Evolutionary conservation across 2,113 vertebrate genomes (phyloP).

Genomic region (Brienomyrus longianalis): DNA sequence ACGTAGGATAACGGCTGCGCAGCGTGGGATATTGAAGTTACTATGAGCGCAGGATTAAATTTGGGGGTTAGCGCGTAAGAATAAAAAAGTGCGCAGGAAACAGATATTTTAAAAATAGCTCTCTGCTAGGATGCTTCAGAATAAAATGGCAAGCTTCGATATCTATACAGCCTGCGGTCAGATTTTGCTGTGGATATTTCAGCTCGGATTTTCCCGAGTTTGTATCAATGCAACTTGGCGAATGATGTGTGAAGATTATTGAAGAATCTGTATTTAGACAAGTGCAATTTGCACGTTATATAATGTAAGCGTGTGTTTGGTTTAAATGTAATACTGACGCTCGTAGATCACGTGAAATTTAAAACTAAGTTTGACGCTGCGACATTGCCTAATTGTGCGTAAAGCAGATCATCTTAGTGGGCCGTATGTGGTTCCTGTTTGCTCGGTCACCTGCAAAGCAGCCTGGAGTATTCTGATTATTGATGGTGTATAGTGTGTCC

Average conservation of each 20-base stretch:
- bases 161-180: background rate
- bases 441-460: background rate
- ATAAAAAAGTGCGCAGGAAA: background rate
- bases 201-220: background rate
- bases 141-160: background rate
- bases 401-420: background rate
- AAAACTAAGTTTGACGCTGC: background rate
- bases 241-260: background rate
- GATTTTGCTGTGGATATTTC: background rate
- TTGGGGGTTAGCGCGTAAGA: background rate
- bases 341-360: background rate
- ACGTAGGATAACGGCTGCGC: background rate
- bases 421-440: background rate
- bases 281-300: background rate
- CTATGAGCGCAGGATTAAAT: background rate
- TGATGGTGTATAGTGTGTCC: background rate
- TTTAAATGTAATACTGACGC: background rate
- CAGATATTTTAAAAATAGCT: background rate
- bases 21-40: background rate
- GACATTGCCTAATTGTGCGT: background rate
- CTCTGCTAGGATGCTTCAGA: background rate
- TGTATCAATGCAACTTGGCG: background rate
- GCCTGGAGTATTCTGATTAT: background rate
- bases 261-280: background rate
- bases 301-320: background rate